Evolutionary conservation across 2,113 vertebrate genomes (phyloP), one percentile per base, ranked within the genome.

Genomic region (Pseudonaja textilis): DNA sequence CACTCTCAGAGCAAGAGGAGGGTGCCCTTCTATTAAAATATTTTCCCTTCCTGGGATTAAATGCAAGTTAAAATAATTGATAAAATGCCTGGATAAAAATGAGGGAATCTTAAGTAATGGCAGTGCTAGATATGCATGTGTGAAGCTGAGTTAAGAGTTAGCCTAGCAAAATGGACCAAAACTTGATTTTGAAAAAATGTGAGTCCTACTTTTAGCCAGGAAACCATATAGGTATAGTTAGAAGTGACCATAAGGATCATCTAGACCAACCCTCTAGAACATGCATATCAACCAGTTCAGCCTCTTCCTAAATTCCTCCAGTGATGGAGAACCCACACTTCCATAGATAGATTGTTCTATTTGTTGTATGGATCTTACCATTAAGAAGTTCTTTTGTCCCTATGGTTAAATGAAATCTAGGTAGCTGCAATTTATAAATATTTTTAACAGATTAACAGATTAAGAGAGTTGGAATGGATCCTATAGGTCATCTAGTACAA

Each of bases 51-150:
- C 94, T 90, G 59, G 93, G 96, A 96, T 91, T 94, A 61, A 57
- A 89, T 55, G 22, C 74, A 94, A 96, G 69, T 96, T 97, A 95
- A 95, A 91, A 92, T 97, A 95, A 97, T 93, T 96, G 96, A 94
- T 87, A 94, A 90, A 93, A 91, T 93, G 12, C 90, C 91, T 86
- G 93, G 85, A 25, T 4, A 69, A 59, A 50, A 39, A 59, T 50
- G 2, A 42, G 8, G 8, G 50, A 52, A 59, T 47, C 23, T 87
- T 87, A 91, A 42, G 3, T 26, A 57, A 59, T 57, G 16, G 57
- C 50, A 29, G 14, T 34, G 85, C 64, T 42, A 87, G 10, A 61
- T 26, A 23, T 11, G 54, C 8, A 47, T 20, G 2, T 26, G 10
- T 45, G 74, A 16, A 74, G 25, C 34, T 52, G 56, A 23, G 1